Percentiles rank a stretch among this genome's conserved stretches.
Evolutionary conservation across 1,140 invertebrate species (phyloP).

Genomic region (Cydia strobilella): DNA sequence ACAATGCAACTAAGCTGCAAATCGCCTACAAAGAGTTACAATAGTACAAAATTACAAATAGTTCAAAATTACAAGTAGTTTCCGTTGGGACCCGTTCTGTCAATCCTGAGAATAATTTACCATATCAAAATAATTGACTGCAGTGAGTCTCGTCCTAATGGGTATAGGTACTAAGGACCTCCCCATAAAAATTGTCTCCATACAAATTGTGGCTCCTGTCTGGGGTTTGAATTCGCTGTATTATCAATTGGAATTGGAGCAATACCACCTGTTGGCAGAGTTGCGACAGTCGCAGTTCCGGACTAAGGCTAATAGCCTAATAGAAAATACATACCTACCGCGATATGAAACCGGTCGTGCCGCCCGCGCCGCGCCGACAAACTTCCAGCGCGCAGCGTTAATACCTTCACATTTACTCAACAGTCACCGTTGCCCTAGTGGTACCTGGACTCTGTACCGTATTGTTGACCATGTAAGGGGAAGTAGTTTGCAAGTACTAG

Average conservation of each 20-base stretch:
- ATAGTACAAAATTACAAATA: no score
- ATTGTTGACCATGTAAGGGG: slow-evolving; percentile 29
- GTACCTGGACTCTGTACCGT: slow-evolving; percentile 47
- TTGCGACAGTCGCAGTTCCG: slow-evolving; percentile 55
- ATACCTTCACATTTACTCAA: slow-evolving; percentile 51
- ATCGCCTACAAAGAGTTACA: no score
- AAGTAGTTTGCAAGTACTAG: slow-evolving; percentile 6
- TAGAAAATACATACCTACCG: slow-evolving; percentile 37
- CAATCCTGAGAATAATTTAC: no score
- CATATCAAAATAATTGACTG: no score
- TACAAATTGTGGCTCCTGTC: not conserved
- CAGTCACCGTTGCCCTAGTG: slow-evolving; percentile 71
- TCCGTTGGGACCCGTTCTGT: no score
- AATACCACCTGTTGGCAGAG: slow-evolving; percentile 65
- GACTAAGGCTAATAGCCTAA: slow-evolving; percentile 33
- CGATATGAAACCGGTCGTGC: slow-evolving; percentile 51
- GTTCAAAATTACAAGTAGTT: no score
- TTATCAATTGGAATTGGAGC: slow-evolving; percentile 56
- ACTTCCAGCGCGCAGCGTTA: slow-evolving; percentile 31
- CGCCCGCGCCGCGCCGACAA: slow-evolving; percentile 40
- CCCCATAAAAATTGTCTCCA: not conserved
- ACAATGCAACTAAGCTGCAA: no score
- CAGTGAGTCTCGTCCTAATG: no score
- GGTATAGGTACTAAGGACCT: no score
- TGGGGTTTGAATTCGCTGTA: not conserved